These are phyloP conservation scores for Epirrita christyi DNA, from an alignment of 2,888 invertebrate genomes.

Conservation along the genomic window DNA sequence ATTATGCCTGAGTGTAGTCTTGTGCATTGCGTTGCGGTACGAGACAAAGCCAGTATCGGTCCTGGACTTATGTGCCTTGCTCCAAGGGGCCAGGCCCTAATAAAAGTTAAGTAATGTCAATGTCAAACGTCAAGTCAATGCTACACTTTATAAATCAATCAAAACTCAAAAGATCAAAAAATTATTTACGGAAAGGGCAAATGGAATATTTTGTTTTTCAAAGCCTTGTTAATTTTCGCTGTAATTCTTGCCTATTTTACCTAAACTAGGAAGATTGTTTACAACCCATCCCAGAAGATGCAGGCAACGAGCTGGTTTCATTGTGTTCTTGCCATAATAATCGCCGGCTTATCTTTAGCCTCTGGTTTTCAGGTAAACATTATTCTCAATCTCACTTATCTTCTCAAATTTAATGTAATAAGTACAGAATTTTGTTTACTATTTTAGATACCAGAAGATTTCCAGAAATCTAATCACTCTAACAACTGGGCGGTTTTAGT, in stretches of 20 bases:
- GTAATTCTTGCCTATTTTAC: neutral
- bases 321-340: slow-evolving; percentile 1
- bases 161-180: too few relatives aligned
- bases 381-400: neutral
- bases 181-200: neutral
- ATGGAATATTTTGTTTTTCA: neutral
- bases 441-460: slow-evolving; percentile 79
- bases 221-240: neutral
- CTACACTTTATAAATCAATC: too few relatives aligned
- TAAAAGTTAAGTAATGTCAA: too few relatives aligned
- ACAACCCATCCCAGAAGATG: slow-evolving; percentile 10
- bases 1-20: too few relatives aligned
- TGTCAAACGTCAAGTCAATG: too few relatives aligned
- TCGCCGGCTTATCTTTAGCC: slow-evolving; percentile 9
- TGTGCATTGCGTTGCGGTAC: too few relatives aligned
- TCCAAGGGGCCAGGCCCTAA: too few relatives aligned
- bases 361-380: slow-evolving; percentile 20
- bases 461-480: slow-evolving; percentile 91
- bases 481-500: slow-evolving; percentile 99
- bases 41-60: too few relatives aligned
- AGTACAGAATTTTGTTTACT: neutral
- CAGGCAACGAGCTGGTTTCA: neutral
- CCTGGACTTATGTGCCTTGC: too few relatives aligned
- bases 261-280: neutral
- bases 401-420: slow-evolving; percentile 1